phyloP scores from a whole-genome alignment of 2,797 vertebrate genomes.

The Craterocephalus amniculus region DNA sequence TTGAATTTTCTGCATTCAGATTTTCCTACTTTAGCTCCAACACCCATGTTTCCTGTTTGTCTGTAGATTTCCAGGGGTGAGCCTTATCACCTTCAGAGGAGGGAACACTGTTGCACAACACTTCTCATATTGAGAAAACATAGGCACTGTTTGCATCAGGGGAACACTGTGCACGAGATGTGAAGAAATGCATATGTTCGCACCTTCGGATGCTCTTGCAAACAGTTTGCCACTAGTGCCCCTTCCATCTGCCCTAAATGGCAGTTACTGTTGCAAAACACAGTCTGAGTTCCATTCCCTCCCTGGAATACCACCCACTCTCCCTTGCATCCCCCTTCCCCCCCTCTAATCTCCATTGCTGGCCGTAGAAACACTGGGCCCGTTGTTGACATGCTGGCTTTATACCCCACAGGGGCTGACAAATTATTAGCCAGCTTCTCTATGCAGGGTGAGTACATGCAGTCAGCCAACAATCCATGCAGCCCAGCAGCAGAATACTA shows the following conservation, averaged over 20 bases:
- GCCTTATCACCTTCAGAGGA: constrained; percentile 50
- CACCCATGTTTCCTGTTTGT: constrained; percentile 15
- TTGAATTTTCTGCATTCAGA: constrained; percentile 41
- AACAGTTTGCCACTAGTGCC: constrained; percentile 30
- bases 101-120: constrained; percentile 68
- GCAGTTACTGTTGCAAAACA: constrained; percentile 58
- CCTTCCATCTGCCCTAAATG: constrained; percentile 27
- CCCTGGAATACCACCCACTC: constrained; percentile 49
- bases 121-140: constrained; percentile 40
- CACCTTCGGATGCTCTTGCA: background rate
- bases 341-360: constrained; percentile 78
- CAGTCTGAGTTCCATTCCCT: constrained; percentile 36
- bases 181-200: constrained; percentile 16
- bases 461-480: constrained; percentile 34
- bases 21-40: constrained; percentile 37
- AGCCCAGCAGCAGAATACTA: constrained; percentile 54
- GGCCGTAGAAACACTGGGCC: constrained; percentile 79
- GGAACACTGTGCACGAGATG: constrained; percentile 13
- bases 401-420: constrained; percentile 80
- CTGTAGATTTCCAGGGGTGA: constrained; percentile 50
- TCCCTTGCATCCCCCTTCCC: constrained; percentile 30
- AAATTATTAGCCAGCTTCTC: constrained; percentile 82
- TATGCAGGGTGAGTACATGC: constrained; percentile 62
- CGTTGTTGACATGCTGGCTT: constrained; percentile 81
- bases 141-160: constrained; percentile 38